These are phyloP conservation scores for human DNA, from an alignment of 2,113 vertebrate genomes.

Conservation along the genomic window DNA sequence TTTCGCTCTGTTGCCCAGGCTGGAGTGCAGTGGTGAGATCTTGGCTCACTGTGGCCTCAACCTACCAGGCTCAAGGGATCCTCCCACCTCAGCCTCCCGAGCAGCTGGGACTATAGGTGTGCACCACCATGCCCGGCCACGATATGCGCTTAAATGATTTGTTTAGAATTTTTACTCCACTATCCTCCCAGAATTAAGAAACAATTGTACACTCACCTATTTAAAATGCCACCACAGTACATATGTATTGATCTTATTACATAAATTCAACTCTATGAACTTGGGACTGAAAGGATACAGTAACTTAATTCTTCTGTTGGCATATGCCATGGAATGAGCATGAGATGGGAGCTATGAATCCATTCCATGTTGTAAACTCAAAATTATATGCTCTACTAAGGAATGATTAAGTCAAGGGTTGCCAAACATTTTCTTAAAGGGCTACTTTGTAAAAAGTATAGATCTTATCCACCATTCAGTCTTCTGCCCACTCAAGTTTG, in stretches of 20 bases:
- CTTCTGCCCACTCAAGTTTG: not conserved
- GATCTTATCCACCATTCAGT: not conserved
- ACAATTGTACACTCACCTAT: not conserved
- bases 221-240: not conserved
- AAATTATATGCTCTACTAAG: not conserved
- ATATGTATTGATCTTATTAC: not conserved
- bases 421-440: not conserved
- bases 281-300: not conserved
- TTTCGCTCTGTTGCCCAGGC: no score
- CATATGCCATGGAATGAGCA: not conserved
- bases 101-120: no score
- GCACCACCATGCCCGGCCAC: no score
- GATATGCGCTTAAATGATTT: not conserved
- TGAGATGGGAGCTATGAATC: not conserved
- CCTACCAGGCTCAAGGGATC: no score
- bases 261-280: slow-evolving; percentile 10
- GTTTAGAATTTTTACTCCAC: not conserved
- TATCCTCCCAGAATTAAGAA: not conserved
- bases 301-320: not conserved
- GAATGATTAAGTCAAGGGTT: not conserved
- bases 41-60: no score
- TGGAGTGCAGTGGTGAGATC: no score
- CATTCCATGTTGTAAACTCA: not conserved
- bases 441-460: not conserved
- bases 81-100: no score